A percentile compares a stretch with the other conserved stretches of the same genome.
Conservation (phyloP, 37 sponge, comb jelly and placozoan genomes). For the Eunapius fragilis region DNA sequence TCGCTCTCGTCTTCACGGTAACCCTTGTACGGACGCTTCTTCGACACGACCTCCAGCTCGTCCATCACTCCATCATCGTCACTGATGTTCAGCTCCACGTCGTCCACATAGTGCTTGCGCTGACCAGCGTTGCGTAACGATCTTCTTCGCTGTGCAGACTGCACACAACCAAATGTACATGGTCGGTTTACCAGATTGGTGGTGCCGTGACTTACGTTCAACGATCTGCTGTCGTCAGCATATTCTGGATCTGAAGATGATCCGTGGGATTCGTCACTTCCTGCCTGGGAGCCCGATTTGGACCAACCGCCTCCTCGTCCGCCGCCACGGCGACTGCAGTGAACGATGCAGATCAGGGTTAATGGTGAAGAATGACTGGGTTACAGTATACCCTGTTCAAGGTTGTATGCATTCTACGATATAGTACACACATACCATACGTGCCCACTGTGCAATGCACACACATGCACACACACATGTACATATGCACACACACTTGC, state of each 20-base stretch:
- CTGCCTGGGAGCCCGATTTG: conserved; percentile 26
- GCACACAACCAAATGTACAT: background rate
- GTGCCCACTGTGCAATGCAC: background rate
- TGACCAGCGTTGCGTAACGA: conserved; percentile 81
- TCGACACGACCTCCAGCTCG: conserved; percentile 21
- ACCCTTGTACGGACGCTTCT: conserved; percentile 49
- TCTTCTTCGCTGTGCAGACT: conserved; percentile 49
- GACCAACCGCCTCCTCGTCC: background rate
- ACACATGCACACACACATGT: background rate
- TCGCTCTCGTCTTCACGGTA: conserved; percentile 56
- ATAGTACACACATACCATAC: too few species aligned
- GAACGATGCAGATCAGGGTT: too few species aligned
- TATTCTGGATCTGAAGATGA: conserved; percentile 24
- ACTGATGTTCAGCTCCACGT: conserved; percentile 86
- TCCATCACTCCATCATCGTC: conserved; percentile 78
- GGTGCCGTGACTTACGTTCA: background rate
- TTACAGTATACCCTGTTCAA: too few species aligned
- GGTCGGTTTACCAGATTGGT: too few species aligned
- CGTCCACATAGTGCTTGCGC: conserved; percentile 86
- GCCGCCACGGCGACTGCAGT: background rate
- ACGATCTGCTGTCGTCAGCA: background rate
- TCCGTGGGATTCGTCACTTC: conserved; percentile 34
- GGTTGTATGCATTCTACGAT: too few species aligned
- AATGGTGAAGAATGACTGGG: too few species aligned
- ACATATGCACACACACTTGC: background rate